Conservation (phyloP, 1,140 invertebrate species). For the Euura saliciscinereae region DNA sequence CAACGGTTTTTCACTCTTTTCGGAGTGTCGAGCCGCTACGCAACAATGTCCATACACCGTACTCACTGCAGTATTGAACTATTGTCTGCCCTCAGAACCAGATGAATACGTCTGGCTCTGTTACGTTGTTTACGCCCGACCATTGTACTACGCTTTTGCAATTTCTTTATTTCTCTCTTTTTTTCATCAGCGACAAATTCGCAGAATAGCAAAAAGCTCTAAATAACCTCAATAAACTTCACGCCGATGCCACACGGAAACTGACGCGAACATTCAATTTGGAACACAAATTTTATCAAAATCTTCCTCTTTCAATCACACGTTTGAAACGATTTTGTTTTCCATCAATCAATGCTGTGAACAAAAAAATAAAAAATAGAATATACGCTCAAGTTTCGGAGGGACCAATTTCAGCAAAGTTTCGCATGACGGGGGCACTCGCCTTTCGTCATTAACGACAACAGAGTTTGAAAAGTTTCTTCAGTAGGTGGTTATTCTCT, state of each 20-base stretch:
- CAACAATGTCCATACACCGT: not conserved
- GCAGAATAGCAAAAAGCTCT: not conserved
- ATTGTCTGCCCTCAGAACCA: not conserved
- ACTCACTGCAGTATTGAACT: not conserved
- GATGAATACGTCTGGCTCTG: not conserved
- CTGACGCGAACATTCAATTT: not conserved
- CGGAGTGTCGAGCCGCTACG: not conserved
- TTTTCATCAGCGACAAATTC: not conserved
- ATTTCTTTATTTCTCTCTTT: not conserved
- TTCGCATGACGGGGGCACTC: conserved; percentile 21
- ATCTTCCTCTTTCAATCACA: too few relatives aligned
- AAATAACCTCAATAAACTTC: conserved; percentile 1
- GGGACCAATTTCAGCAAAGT: too few relatives aligned
- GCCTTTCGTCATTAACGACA: conserved; percentile 38
- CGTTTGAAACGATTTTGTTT: too few relatives aligned
- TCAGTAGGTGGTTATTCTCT: conserved; percentile 8
- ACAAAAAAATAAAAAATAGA: too few relatives aligned
- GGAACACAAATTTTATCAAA: too few relatives aligned
- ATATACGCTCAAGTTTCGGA: too few relatives aligned
- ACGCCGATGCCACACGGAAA: conserved; percentile 16
- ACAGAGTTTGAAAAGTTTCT: conserved; percentile 11
- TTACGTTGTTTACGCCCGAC: conserved; percentile 1
- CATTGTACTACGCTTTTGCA: not conserved
- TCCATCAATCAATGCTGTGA: too few relatives aligned
- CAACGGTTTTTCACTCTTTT: too few relatives aligned